Evolutionary conservation across 2,888 invertebrate species (phyloP).

Genomic region (Perdita meconis): DNA sequence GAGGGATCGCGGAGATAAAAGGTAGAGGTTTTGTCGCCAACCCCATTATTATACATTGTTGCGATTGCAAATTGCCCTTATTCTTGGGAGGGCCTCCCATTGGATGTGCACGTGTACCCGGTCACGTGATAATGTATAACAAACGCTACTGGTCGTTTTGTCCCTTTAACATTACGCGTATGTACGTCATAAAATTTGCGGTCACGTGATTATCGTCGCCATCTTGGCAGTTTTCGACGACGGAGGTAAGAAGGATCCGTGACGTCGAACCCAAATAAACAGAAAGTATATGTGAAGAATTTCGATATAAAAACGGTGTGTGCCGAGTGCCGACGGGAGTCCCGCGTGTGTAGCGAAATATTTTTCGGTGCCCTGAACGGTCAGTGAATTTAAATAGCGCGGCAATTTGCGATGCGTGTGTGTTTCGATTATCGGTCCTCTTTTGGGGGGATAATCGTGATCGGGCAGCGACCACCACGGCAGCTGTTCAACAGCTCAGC

Average conservation of each 20-base stretch:
- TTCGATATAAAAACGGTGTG: conserved; percentile 60
- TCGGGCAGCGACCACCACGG: conserved; percentile 71
- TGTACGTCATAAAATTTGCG: conserved; percentile 79
- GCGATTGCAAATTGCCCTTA: conserved; percentile 70
- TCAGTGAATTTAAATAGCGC: conserved; percentile 79
- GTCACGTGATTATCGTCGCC: conserved; percentile 79
- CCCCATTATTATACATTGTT: conserved; percentile 65
- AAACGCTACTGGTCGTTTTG: conserved; percentile 71
- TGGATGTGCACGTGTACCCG: conserved; percentile 72
- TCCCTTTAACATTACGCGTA: conserved; percentile 78
- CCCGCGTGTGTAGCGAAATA: conserved; percentile 63
- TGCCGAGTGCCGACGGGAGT: conserved; percentile 59
- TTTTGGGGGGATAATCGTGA: conserved; percentile 71
- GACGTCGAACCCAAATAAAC: conserved; percentile 79
- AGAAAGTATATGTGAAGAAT: conserved; percentile 76
- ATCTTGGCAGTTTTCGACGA: conserved; percentile 81
- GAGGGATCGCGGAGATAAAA: conserved; percentile 42
- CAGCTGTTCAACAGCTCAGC: conserved; percentile 75
- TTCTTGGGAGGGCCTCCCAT: conserved; percentile 69
- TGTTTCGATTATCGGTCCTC: conserved; percentile 68
- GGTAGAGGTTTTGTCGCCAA: conserved; percentile 43
- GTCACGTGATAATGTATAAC: conserved; percentile 71
- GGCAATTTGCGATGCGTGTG: conserved; percentile 70
- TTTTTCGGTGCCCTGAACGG: conserved; percentile 68
- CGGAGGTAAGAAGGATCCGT: conserved; percentile 79